Conservation (phyloP, 2,888 invertebrate species). For the Rhingia rostrata region DNA sequence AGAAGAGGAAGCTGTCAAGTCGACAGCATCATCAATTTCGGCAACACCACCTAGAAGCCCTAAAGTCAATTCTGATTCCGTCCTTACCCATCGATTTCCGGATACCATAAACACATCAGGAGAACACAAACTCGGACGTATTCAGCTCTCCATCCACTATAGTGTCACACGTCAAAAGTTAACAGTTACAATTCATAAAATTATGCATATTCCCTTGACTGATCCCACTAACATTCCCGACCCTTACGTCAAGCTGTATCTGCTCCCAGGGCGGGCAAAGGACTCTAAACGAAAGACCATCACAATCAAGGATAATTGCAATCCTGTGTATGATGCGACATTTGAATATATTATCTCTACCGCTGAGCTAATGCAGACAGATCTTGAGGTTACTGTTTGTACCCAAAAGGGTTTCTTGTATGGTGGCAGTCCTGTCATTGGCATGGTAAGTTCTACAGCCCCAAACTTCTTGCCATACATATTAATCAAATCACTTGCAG, state of each 20-base stretch:
- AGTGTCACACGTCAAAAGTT: constrained; percentile 92
- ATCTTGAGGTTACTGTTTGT: constrained; percentile 93
- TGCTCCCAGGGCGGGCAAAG: constrained; percentile 92
- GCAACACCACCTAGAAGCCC: constrained; percentile 78
- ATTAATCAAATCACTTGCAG: constrained; percentile 73
- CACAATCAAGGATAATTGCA: constrained; percentile 92
- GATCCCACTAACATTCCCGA: constrained; percentile 93
- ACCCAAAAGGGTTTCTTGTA: constrained; percentile 93
- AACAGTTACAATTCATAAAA: constrained; percentile 93
- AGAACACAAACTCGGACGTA: constrained; percentile 89
- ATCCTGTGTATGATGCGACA: constrained; percentile 94
- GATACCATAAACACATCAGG: constrained; percentile 87
- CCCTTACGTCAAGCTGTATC: constrained; percentile 94
- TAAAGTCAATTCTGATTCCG: constrained; percentile 77
- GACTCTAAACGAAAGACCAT: constrained; percentile 94
- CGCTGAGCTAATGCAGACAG: constrained; percentile 89
- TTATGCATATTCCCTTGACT: constrained; percentile 92
- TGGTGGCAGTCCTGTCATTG: constrained; percentile 92
- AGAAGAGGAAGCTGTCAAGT: constrained; percentile 77
- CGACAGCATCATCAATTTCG: constrained; percentile 74
- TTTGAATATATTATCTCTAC: constrained; percentile 94
- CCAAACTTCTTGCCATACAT: not conserved
- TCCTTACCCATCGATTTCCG: constrained; percentile 86
- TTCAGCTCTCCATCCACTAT: constrained; percentile 93
- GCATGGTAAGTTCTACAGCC: constrained; percentile 85